Conservation (phyloP, 2,888 invertebrate species). For the Atethmia centrago region DNA sequence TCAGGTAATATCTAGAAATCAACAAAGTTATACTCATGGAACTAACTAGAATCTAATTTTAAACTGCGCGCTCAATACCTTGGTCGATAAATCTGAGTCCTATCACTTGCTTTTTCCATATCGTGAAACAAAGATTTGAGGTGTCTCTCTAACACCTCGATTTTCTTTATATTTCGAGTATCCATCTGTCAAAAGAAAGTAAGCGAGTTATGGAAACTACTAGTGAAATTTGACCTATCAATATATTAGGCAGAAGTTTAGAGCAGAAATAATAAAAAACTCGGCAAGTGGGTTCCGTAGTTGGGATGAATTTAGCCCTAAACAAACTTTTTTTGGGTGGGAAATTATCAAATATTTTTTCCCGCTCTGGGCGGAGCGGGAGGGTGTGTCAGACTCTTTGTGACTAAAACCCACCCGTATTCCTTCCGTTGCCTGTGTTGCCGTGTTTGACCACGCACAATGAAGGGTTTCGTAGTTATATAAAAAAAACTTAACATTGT, state of each 20-base stretch:
- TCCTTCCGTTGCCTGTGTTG: too few species aligned
- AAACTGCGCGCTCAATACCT: constrained; percentile 58
- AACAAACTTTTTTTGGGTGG: too few species aligned
- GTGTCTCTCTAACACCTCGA: constrained; percentile 70
- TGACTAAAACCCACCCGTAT: too few species aligned
- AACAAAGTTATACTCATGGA: background rate
- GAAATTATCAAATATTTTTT: too few species aligned
- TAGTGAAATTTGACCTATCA: background rate
- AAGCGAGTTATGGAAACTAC: background rate
- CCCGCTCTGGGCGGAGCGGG: too few species aligned
- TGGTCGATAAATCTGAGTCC: constrained; percentile 70
- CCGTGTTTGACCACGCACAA: too few species aligned
- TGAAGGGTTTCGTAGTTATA: too few species aligned
- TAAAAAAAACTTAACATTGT: too few species aligned
- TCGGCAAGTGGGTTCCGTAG: too few species aligned
- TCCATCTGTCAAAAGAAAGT: constrained; percentile 72
- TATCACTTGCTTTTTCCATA: constrained; percentile 66
- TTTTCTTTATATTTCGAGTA: constrained; percentile 76
- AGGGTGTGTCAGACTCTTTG: too few species aligned
- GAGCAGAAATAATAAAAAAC: constrained; percentile 5
- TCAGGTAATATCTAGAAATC: constrained; percentile 85
- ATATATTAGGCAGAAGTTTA: constrained; percentile 11
- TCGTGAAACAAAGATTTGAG: constrained; percentile 72
- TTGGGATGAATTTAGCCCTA: too few species aligned
- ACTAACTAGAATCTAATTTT: background rate